Conservation (phyloP, 2,797 vertebrate species). For the Leptoclinus maculatus region DNA sequence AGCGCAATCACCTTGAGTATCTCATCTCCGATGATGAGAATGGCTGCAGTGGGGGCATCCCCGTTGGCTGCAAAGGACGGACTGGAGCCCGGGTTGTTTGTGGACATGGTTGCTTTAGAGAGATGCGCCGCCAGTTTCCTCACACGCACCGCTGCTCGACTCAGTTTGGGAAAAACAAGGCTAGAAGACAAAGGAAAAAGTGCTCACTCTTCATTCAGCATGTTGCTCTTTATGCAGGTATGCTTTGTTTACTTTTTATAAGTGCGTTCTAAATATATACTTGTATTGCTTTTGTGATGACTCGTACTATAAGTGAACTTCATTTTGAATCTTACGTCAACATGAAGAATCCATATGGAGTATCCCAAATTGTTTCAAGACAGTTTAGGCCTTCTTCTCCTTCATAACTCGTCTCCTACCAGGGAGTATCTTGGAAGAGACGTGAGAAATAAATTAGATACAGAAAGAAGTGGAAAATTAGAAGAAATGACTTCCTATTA, state of each 20-base stretch:
- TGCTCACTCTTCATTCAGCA: background rate
- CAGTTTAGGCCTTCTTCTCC: conserved; percentile 39
- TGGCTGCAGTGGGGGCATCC: conserved; percentile 87
- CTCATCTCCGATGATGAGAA: conserved; percentile 95
- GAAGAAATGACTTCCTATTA: background rate
- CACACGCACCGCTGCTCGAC: conserved; percentile 76
- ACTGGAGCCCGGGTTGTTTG: conserved; percentile 48
- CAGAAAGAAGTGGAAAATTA: background rate
- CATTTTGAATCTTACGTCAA: conserved; percentile 64
- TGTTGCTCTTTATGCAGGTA: background rate
- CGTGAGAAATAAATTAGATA: conserved; percentile 10
- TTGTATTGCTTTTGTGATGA: background rate
- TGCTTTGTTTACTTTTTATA: background rate
- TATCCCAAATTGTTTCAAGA: conserved; percentile 34
- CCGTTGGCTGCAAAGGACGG: conserved; percentile 40
- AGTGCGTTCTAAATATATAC: background rate
- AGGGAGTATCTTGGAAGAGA: conserved; percentile 19
- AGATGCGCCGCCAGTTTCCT: conserved; percentile 80
- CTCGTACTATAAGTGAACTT: background rate
- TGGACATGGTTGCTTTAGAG: conserved; percentile 77
- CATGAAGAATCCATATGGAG: conserved; percentile 62
- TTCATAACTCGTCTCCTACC: conserved; percentile 30
- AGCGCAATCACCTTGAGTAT: conserved; percentile 90
- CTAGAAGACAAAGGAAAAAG: conserved; percentile 39
- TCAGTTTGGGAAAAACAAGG: conserved; percentile 69